Conservation (phyloP, 2,888 invertebrate genomes). For the Orthosia cruda region DNA sequence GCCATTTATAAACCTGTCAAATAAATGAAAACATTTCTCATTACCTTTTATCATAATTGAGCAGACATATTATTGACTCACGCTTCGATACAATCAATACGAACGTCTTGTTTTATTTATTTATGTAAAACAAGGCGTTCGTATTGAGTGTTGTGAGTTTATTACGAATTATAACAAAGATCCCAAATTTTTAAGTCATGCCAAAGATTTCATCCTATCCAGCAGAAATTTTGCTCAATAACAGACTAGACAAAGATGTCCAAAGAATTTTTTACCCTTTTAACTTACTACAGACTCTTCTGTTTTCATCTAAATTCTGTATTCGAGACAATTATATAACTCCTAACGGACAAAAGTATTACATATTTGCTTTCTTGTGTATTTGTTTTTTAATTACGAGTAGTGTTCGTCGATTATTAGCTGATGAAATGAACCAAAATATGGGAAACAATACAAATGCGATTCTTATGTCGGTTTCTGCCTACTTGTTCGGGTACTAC, state of each 20-base stretch:
- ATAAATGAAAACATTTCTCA: not conserved
- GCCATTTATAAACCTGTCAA: not conserved
- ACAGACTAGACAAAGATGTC: constrained; percentile 27
- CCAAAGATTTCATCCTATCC: not conserved
- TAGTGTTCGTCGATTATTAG: not conserved
- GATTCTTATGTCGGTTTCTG: not conserved
- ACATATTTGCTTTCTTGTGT: not conserved
- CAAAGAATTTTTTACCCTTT: constrained; percentile 45
- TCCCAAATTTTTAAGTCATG: not conserved
- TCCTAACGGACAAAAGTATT: not conserved
- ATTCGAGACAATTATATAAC: constrained; percentile 29
- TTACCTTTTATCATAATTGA: not conserved
- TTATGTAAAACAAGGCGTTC: too few relatives aligned
- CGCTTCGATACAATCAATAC: constrained; percentile 2
- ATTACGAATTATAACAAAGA: not conserved
- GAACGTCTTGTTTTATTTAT: too few relatives aligned
- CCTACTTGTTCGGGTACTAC: not conserved
- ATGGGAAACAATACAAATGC: not conserved
- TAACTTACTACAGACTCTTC: constrained; percentile 26
- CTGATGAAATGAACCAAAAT: not conserved
- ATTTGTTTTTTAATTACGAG: not conserved
- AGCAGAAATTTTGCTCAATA: constrained; percentile 27
- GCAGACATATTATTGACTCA: not conserved
- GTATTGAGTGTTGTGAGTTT: too few relatives aligned
- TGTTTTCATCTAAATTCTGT: constrained; percentile 36